phyloP scores from a whole-genome alignment of 1,140 invertebrate species.

The Conopomorpha cramerella region DNA sequence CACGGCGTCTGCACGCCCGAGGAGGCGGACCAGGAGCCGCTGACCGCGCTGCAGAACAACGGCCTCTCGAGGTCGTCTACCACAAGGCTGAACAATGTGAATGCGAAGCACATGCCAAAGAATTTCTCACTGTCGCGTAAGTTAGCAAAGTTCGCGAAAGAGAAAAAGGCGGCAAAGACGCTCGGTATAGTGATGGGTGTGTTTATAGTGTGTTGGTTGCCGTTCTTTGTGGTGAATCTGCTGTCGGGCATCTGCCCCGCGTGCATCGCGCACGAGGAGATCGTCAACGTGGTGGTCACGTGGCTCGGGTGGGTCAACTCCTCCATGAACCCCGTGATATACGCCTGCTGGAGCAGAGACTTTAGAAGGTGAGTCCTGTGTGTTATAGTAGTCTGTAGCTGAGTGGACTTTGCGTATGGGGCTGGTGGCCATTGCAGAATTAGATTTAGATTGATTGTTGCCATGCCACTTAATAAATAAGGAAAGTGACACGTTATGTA shows the following conservation, averaged over 20 bases:
- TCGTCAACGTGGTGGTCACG: conserved; percentile 91
- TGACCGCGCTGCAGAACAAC: conserved; percentile 76
- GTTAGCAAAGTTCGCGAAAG: conserved; percentile 89
- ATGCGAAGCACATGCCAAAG: conserved; percentile 67
- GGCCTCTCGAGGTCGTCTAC: conserved; percentile 69
- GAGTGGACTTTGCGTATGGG: too few relatives aligned
- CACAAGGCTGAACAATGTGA: conserved; percentile 48
- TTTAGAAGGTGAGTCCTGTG: conserved; percentile 90
- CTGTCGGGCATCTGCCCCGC: conserved; percentile 87
- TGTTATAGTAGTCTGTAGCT: too few relatives aligned
- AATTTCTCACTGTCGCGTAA: conserved; percentile 90
- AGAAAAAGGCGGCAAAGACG: conserved; percentile 96
- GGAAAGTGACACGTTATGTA: too few relatives aligned
- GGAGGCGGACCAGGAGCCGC: conserved; percentile 71
- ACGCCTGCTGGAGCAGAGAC: conserved; percentile 95
- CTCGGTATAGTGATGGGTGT: conserved; percentile 97
- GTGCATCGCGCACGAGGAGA: conserved; percentile 86
- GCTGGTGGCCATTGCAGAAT: too few relatives aligned
- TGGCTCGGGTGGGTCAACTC: conserved; percentile 99
- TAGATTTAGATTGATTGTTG: too few relatives aligned
- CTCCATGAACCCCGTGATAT: conserved; percentile 96
- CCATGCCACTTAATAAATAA: too few relatives aligned
- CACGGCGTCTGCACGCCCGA: conserved; percentile 68
- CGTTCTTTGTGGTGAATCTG: conserved; percentile 97
- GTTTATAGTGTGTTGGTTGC: conserved; percentile 97